Evolutionary conservation across 2,113 vertebrate genomes (phyloP), one percentile per base, ranked within the genome.

Genomic region (Brienomyrus longianalis): DNA sequence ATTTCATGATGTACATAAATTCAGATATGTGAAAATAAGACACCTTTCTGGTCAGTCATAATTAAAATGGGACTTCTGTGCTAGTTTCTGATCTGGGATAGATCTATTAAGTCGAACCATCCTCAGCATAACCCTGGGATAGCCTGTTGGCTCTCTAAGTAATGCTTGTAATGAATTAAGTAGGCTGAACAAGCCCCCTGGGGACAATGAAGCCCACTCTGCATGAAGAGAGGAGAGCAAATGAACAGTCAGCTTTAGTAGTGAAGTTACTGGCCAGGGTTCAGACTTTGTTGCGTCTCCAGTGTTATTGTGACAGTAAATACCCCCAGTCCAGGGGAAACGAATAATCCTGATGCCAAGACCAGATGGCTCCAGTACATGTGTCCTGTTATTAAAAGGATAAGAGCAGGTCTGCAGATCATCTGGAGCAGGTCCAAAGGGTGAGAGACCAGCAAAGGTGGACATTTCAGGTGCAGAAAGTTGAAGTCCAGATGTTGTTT

Each of bases 141-240:
- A 99, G 59, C 96, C 97, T 66, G 97, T 96, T 0, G 97, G 97
- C 91, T 99, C 97, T 7, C 96, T 96, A 98, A 95, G 93, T 98
- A 99, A 0, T 98, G 98, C 87, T 99, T 98, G 7, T 95, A 97
- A 85, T 97, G 96, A 91, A 94, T 96, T 88, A 96, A 91, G 91
- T 99, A 98, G 66, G 93, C 89, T 10, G 96, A 96, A 54, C 98
- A 98, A 2, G 95, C 92, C 0, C 97, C 96, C 0, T 96, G 92
- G 0, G 97, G 96, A 90, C 98, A 98, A 91, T 98, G 97, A 87
- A 98, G 93, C 31, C 95, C 97, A 87, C 96, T 97, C 98, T 99
- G 87, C 17, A 92, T 89, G 88, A 0, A 62, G 21, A 89, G 10
- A 47, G 11, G 23, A 86, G 85, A 85, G 17, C 52, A 21, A 87